Evolutionary conservation across 1,140 invertebrate genomes (phyloP), one percentile per base, ranked within the genome.

Genomic region (Zaprionus camerounensis): DNA sequence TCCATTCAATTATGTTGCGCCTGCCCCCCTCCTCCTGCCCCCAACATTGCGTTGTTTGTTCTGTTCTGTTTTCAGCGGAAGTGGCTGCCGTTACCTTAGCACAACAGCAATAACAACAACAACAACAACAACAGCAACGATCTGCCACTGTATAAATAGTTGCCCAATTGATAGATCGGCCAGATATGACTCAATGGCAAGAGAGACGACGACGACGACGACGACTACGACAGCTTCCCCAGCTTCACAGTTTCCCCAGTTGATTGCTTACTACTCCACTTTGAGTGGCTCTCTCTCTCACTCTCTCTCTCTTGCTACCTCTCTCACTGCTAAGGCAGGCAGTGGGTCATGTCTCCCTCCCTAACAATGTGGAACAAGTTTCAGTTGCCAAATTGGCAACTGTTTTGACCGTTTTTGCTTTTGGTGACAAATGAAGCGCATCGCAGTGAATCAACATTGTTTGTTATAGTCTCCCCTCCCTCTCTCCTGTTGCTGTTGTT

Each of bases 1-100:
- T 65, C 76, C 76, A 78, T 75, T 78, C 76, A 78, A 75, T 78
- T 75, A 78, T 78, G 76, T 71, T 70, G 68, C 36, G 59, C 26
- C 41, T 24, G n/a, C 12, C 17, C 15, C 38, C 15, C n/a, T 63
- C 26, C 41, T 22, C 46, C 41, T 34, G 15, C 28, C 34, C 41
- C 71, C 31, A 34, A 44, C 53, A 36, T 38, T 70, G 55, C 66
- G 44, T 38, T 46, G 53, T 58, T 71, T 59, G 22, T 51, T 56
- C 28, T 59, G 56, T 67, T 56, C 46, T 46, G 51, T 74, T 68
- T 65, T 61, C 53, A 72, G 56, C 74, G 74, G 74, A 76, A 76
- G 63, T 62, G 51, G 24, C 57, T 46, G 63, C 74, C 69, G 70
- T 76, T 76, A 76, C 24, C 34, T 65, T 70, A 71, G 46, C 38